These are phyloP conservation scores for Bothrops jararaca DNA, from an alignment of 2,113 vertebrate genomes.

Conservation along the genomic window DNA sequence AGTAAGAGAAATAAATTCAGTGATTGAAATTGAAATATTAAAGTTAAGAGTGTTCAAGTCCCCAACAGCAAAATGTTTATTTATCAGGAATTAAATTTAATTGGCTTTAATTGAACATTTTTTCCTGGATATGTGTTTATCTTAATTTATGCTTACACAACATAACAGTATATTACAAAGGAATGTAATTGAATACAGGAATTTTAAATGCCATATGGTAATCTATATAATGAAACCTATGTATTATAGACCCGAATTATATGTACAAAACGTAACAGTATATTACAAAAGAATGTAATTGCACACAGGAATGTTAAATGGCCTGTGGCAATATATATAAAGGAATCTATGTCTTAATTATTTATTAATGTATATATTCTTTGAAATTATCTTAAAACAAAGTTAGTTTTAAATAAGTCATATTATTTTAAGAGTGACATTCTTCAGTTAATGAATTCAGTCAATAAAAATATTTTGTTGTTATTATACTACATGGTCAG, in stretches of 20 bases:
- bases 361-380: background rate
- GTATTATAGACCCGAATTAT: background rate
- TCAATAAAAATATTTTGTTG: background rate
- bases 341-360: background rate
- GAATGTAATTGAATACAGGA: background rate
- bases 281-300: background rate
- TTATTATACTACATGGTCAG: background rate
- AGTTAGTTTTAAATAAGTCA: background rate
- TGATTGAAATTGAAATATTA: background rate
- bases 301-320: background rate
- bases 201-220: background rate
- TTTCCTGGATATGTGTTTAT: background rate
- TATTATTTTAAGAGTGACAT: background rate
- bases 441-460: background rate
- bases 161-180: background rate
- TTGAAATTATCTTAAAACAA: background rate
- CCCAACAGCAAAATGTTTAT: background rate
- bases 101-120: background rate
- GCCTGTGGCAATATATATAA: background rate
- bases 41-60: background rate
- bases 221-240: background rate
- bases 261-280: background rate
- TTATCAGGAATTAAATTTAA: background rate
- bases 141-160: background rate
- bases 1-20: background rate